Evolutionary conservation across 2,888 invertebrate genomes (phyloP).

Genomic region (Sepioteuthis lessoniana): DNA sequence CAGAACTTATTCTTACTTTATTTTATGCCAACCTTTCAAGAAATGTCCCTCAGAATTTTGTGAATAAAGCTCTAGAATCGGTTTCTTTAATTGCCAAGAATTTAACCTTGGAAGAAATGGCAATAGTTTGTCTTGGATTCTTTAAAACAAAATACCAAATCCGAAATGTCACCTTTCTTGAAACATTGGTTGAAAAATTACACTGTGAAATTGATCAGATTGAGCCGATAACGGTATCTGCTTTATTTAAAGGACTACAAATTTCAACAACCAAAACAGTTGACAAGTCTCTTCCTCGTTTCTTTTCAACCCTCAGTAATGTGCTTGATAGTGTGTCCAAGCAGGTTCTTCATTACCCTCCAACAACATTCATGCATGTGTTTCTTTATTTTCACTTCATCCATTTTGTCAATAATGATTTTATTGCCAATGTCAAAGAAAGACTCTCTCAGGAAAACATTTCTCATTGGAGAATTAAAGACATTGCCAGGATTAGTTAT

Average conservation of each 20-base stretch:
- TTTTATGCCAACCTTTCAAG: constrained; percentile 45
- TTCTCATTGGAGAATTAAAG: constrained; percentile 33
- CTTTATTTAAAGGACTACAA: constrained; percentile 40
- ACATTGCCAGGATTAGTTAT: constrained; percentile 34
- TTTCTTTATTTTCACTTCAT: constrained; percentile 42
- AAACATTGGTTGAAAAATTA: neutral
- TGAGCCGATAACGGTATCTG: neutral
- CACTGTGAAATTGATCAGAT: neutral
- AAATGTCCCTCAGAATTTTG: neutral
- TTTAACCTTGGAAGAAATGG: constrained; percentile 38
- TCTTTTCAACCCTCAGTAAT: neutral
- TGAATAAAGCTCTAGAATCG: neutral
- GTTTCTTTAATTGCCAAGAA: neutral
- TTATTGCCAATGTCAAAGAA: constrained; percentile 36
- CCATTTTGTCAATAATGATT: constrained; percentile 36
- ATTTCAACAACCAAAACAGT: neutral
- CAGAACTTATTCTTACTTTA: neutral
- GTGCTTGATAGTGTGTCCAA: neutral
- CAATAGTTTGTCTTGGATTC: constrained; percentile 35
- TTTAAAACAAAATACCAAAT: constrained; percentile 43
- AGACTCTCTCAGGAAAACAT: neutral
- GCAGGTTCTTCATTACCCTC: neutral
- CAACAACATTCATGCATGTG: constrained; percentile 41
- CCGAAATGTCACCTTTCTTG: neutral
- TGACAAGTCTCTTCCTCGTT: neutral